Base-by-base conservation (phyloP, 2,113 vertebrate genomes). In the Syngnathoides biaculeatus region DNA sequence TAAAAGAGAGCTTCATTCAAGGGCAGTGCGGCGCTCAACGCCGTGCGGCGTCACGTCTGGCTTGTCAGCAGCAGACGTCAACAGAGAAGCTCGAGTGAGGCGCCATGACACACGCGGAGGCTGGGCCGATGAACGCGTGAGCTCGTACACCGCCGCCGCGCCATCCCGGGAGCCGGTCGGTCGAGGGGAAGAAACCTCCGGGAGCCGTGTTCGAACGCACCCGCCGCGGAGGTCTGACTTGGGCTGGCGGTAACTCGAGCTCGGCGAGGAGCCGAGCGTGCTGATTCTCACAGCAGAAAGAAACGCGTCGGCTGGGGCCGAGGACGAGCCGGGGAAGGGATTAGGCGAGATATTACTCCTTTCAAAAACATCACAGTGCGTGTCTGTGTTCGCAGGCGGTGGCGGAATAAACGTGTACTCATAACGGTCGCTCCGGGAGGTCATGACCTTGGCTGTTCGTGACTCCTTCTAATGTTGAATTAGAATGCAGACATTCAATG, bases 1-100 rank as follows among this genome's bases (percentile, higher is more conserved):
- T 78, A 68, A 10, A 69, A 82, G 77, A 81, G 65, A 78, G 77
- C 82, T 77, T 77, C 74, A 69, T 89, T 80, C 80, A 74, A 27
- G 68, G 75, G 66, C 50, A 78, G 72, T 80, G 1, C 78, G 73
- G 76, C 14, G 67, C 75, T 86, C 77, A 88, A 71, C 67, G 53
- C 73, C 71, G 60, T 14, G 27, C 53, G 80, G 77, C 73, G 65
- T 83, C 81, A 68, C 74, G 24, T 84, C 77, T 80, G 40, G 27
- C 83, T 88, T 92, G 85, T 92, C 89, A 92, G 80, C 90, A 89
- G 84, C 91, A 89, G 90, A 92, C 89, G 90, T 88, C 62, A 77
- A 79, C 83, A 74, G 85, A 79, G 78, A 78, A 75, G 73, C 84
- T 84, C 73, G 75, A 73, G 48, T 65, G 71, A 81, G 69, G 78